Evolutionary conservation across 1,140 invertebrate species (phyloP).

Genomic region (Drosophila mayri): DNA sequence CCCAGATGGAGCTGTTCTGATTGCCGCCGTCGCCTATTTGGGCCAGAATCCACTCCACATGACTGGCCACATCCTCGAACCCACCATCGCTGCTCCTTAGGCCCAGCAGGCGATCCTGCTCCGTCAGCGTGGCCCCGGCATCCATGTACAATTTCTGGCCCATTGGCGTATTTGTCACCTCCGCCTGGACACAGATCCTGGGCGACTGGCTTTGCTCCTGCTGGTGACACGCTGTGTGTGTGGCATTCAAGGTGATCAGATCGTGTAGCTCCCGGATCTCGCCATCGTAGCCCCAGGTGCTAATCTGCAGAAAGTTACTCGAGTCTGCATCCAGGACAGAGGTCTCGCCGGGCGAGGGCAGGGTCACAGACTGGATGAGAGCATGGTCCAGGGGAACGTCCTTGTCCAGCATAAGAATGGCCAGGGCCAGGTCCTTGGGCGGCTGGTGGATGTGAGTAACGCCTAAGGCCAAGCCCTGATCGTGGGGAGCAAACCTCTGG

Average conservation of each 20-base stretch:
- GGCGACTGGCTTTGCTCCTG: not conserved
- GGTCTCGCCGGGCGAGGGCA: slow-evolving; percentile 15
- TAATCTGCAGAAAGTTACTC: slow-evolving; percentile 23
- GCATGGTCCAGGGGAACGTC: slow-evolving; percentile 58
- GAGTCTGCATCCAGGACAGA: not conserved
- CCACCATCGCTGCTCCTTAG: slow-evolving; percentile 20
- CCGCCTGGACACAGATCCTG: slow-evolving; percentile 28
- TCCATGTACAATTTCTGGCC: slow-evolving; percentile 39
- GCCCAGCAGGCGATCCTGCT: slow-evolving; percentile 42
- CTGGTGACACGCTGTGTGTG: slow-evolving; percentile 21
- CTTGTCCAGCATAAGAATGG: slow-evolving; percentile 73
- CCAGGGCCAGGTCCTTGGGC: slow-evolving; percentile 59
- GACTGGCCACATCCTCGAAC: slow-evolving; percentile 69
- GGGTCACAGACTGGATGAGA: slow-evolving; percentile 50
- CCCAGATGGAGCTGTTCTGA: slow-evolving; percentile 76
- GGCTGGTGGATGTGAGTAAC: slow-evolving; percentile 69
- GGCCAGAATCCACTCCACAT: slow-evolving; percentile 67
- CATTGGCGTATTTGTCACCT: not conserved
- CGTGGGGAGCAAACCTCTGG: slow-evolving; percentile 63
- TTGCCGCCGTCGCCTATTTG: slow-evolving; percentile 67
- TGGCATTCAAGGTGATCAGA: slow-evolving; percentile 41
- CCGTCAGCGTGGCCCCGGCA: slow-evolving; percentile 61
- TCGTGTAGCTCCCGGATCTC: slow-evolving; percentile 52
- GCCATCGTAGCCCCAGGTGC: slow-evolving; percentile 47
- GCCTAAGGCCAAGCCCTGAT: slow-evolving; percentile 42